These are phyloP conservation scores for Parnassius orleans DNA, from an alignment of 2,888 invertebrate genomes.

Conservation along the genomic window DNA sequence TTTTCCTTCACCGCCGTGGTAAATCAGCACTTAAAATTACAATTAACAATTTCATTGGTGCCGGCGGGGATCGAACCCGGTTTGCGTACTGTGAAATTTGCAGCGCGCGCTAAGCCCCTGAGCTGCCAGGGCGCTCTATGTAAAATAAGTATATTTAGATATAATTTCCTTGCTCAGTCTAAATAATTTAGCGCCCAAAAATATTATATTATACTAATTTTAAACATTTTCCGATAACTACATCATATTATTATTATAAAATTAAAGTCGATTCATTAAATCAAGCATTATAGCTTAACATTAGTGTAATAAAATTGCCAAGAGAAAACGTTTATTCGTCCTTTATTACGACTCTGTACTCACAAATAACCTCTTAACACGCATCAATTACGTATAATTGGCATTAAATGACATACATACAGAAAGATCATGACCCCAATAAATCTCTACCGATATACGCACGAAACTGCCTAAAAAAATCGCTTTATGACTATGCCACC, in stretches of 20 bases:
- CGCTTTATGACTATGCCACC: too few species aligned
- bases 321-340: constrained; percentile 10
- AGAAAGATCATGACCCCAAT: constrained; percentile 27
- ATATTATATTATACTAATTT: background rate
- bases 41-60: too few species aligned
- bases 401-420: constrained; percentile 23
- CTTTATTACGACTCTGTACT: constrained; percentile 8
- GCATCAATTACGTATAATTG: constrained; percentile 27
- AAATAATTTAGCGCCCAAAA: background rate
- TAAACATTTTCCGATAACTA: background rate
- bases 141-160: too few species aligned
- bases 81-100: too few species aligned
- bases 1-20: too few species aligned
- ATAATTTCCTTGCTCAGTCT: too few species aligned
- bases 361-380: constrained; percentile 23
- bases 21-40: too few species aligned
- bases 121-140: too few species aligned
- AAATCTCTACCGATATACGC: constrained; percentile 6
- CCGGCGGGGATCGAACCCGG: too few species aligned
- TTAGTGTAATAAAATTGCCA: constrained; percentile 6
- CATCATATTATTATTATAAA: background rate
- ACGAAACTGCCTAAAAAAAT: background rate
- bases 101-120: too few species aligned
- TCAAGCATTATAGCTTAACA: constrained; percentile 1
- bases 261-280: constrained; percentile 10